These are phyloP conservation scores for Eugnorisma glareosa DNA, from an alignment of 2,888 invertebrate species.

Conservation along the genomic window DNA sequence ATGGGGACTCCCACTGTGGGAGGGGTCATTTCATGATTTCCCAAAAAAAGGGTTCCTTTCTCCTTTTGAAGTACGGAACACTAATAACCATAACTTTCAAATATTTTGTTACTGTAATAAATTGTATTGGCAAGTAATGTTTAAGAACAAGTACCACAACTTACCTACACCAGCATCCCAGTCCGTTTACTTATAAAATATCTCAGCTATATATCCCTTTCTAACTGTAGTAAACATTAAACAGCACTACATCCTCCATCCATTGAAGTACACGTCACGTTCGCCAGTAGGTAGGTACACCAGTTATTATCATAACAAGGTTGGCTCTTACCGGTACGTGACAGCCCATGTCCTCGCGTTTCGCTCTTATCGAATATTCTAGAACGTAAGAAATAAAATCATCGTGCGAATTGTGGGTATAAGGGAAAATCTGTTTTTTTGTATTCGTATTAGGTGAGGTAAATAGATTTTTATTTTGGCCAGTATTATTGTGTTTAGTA, in stretches of 20 bases:
- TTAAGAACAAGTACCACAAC: neutral
- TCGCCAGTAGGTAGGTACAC: conserved; percentile 43
- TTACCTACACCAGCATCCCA: neutral
- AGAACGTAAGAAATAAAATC: conserved; percentile 55
- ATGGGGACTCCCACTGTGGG: too few relatives aligned
- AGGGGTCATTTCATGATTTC: too few relatives aligned
- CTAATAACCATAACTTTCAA: too few relatives aligned
- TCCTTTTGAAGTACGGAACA: too few relatives aligned
- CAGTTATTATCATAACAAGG: conserved; percentile 68
- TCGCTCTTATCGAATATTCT: conserved; percentile 59
- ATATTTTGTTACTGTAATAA: too few relatives aligned
- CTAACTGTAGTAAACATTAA: conserved; percentile 35
- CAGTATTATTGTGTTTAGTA: neutral
- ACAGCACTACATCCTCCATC: conserved; percentile 30
- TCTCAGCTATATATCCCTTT: conserved; percentile 11
- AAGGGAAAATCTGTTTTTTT: conserved; percentile 33
- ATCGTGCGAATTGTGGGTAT: conserved; percentile 38
- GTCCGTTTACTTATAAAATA: conserved; percentile 2
- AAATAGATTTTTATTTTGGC: conserved; percentile 33
- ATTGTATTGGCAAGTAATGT: neutral
- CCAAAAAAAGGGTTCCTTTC: too few relatives aligned
- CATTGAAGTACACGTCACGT: conserved; percentile 56
- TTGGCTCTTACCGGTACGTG: conserved; percentile 63
- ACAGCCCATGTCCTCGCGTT: conserved; percentile 52
- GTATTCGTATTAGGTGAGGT: conserved; percentile 28